Percentiles rank a stretch among this genome's conserved stretches.
Conservation (phyloP, 2,113 vertebrate species). For the Callipepla squamata region DNA sequence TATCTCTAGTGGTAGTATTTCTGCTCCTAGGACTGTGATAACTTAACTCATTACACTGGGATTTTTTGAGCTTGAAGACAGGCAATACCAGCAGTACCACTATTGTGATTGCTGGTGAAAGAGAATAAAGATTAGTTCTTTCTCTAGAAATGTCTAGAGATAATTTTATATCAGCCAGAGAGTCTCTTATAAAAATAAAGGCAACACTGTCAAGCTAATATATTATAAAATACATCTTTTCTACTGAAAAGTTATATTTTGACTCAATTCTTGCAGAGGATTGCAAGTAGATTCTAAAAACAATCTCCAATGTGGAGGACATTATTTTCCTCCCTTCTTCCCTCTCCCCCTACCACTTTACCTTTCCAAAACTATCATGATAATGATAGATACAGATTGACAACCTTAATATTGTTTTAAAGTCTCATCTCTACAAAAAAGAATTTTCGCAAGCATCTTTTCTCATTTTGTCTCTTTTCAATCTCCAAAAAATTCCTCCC, state of each 20-base stretch:
- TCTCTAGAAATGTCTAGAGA: not conserved
- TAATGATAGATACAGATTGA: not conserved
- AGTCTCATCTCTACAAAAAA: slow-evolving; percentile 4
- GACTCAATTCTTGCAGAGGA: not conserved
- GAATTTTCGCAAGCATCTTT: not conserved
- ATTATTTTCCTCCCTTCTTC: not conserved
- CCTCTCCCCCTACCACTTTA: not conserved
- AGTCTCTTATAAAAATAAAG: not conserved
- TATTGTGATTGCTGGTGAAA: not conserved
- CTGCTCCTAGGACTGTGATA: not conserved
- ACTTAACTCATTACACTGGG: not conserved
- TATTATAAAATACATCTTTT: accelerated
- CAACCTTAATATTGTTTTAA: not conserved
- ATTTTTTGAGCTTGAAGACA: not conserved
- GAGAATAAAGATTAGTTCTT: not conserved
- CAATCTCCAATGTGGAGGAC: not conserved
- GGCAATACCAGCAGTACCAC: not conserved
- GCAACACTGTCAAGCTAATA: not conserved
- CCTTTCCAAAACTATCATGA: not conserved
- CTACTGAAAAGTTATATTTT: not conserved
- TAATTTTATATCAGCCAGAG: not conserved
- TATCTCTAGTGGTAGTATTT: not conserved
- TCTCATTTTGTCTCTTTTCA: not conserved
- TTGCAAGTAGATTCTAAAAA: not conserved
- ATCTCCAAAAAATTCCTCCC: no score